These are phyloP conservation scores for Malacosoma neustria DNA, from an alignment of 2,888 invertebrate genomes.

Conservation along the genomic window DNA sequence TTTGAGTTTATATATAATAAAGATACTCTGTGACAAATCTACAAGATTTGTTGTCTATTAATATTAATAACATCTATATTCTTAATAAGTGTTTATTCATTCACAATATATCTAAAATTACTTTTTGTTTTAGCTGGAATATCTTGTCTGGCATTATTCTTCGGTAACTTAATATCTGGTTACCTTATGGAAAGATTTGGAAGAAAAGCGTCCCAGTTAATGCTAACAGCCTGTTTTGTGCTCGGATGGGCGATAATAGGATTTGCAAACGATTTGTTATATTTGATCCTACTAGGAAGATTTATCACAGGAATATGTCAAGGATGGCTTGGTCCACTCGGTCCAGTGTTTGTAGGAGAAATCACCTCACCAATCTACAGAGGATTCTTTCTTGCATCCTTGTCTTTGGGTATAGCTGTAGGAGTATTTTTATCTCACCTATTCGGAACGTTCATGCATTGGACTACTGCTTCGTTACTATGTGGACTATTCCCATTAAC, in stretches of 20 bases:
- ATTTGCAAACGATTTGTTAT: conserved; percentile 55
- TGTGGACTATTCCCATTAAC: conserved; percentile 70
- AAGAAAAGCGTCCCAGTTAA: conserved; percentile 67
- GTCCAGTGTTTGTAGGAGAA: conserved; percentile 76
- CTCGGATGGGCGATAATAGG: conserved; percentile 76
- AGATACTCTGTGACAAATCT: no score
- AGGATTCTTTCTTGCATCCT: conserved; percentile 76
- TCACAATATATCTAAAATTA: background rate
- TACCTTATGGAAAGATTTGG: conserved; percentile 76
- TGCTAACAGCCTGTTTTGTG: conserved; percentile 67
- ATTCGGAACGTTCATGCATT: conserved; percentile 77
- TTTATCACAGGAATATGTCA: conserved; percentile 73
- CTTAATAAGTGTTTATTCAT: no score
- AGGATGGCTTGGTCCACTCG: conserved; percentile 74
- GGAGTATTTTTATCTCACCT: conserved; percentile 79
- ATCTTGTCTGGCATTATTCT: conserved; percentile 75
- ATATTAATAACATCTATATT: no score
- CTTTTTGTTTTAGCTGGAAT: conserved; percentile 71
- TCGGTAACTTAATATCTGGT: conserved; percentile 76
- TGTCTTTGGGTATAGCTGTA: conserved; percentile 76
- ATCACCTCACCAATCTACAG: conserved; percentile 75
- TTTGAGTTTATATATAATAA: no score
- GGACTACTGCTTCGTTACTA: conserved; percentile 74
- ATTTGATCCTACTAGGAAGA: conserved; percentile 67
- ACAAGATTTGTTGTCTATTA: no score